Percentiles rank a stretch among this genome's conserved stretches.
phyloP scores from a whole-genome alignment of 1,140 invertebrate genomes.

The Euwallacea similis region DNA sequence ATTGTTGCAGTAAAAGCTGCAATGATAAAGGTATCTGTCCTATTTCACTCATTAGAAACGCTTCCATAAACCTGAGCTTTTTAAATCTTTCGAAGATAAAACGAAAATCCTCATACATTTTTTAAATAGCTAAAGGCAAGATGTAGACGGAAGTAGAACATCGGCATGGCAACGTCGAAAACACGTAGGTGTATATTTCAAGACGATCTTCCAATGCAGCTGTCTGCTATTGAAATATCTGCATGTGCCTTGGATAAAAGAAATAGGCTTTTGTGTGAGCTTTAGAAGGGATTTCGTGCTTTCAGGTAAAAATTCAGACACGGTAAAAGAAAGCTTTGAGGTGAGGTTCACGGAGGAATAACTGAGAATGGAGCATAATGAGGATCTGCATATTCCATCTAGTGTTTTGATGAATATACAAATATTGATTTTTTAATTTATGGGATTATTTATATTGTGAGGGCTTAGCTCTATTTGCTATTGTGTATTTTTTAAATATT shows the following conservation, averaged over 20 bases:
- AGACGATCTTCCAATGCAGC: slow-evolving; percentile 5
- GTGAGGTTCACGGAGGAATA: no score
- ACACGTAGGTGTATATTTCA: slow-evolving; percentile 6
- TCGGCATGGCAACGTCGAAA: slow-evolving; percentile 2
- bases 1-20: background rate
- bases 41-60: background rate
- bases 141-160: slow-evolving; percentile 4
- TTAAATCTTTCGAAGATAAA: background rate
- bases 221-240: slow-evolving; percentile 4
- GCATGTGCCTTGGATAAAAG: slow-evolving; percentile 8
- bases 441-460: no score
- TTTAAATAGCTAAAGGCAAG: background rate
- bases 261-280: slow-evolving; percentile 6
- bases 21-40: background rate
- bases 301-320: background rate
- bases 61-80: background rate
- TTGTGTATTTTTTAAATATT: no score
- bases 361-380: no score
- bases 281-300: background rate
- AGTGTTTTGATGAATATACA: no score
- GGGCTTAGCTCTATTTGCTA: no score
- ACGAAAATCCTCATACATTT: background rate
- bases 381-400: no score
- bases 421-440: no score
- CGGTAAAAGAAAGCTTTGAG: no score